Conservation (phyloP, 2,888 invertebrate species). For the Hyposoter dolosus region DNA sequence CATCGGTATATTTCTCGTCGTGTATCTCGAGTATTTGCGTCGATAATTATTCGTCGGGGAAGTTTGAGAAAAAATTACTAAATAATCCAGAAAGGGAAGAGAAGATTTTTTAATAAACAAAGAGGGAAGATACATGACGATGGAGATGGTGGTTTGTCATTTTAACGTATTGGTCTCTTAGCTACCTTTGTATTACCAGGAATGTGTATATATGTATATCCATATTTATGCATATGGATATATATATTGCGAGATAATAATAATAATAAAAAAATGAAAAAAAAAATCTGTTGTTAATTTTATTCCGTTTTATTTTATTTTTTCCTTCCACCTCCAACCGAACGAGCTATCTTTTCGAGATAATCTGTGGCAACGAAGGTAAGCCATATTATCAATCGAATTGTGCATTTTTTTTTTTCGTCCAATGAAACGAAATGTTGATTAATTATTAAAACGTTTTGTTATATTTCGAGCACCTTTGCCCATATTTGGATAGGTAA, state of each 20-base stretch:
- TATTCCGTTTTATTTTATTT: constrained; percentile 45
- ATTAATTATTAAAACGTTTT: not conserved
- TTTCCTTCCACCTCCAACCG: constrained; percentile 16
- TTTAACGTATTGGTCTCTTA: constrained; percentile 69
- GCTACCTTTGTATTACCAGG: constrained; percentile 72
- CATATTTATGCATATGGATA: constrained; percentile 32
- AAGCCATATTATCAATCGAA: constrained; percentile 7
- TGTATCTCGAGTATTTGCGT: constrained; percentile 21
- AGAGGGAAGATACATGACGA: constrained; percentile 31
- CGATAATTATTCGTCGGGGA: constrained; percentile 38
- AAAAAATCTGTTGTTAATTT: constrained; percentile 61
- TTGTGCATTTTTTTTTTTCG: not conserved
- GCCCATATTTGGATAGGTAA: not conserved
- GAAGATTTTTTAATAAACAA: not conserved
- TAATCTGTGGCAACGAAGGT: constrained; percentile 19
- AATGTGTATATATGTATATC: constrained; percentile 51
- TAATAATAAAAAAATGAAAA: constrained; percentile 75
- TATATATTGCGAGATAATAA: constrained; percentile 74
- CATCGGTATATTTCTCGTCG: constrained; percentile 57
- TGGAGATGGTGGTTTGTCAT: constrained; percentile 61
- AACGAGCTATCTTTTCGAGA: constrained; percentile 16
- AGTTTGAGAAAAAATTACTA: constrained; percentile 14
- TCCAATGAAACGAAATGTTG: not conserved
- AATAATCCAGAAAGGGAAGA: not conserved
- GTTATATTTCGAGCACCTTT: not conserved